Conservation (phyloP, 2,113 vertebrate species). For the Castor canadensis region DNA sequence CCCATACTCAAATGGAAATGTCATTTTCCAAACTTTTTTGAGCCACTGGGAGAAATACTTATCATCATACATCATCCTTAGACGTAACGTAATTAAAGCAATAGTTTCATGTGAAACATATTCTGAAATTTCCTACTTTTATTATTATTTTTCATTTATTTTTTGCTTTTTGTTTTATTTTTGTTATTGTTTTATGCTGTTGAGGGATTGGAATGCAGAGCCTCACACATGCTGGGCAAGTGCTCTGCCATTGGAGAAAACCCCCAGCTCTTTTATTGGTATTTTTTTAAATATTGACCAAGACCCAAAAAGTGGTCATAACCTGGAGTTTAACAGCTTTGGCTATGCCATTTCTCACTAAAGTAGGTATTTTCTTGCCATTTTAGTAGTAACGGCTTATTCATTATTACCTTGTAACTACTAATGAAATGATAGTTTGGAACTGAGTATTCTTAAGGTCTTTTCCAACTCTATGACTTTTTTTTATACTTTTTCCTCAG, state of each 20-base stretch:
- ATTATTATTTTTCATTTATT: background rate
- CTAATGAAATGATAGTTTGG: slow-evolving; percentile 7
- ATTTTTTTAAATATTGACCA: background rate
- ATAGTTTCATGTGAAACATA: background rate
- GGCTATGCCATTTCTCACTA: background rate
- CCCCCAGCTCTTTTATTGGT: background rate
- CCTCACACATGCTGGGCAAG: background rate
- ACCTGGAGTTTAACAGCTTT: background rate
- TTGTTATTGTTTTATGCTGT: too few species aligned
- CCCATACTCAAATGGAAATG: background rate
- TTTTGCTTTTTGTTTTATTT: background rate
- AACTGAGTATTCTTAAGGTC: background rate
- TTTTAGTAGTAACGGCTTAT: background rate
- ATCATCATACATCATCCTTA: background rate
- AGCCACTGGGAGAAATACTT: background rate
- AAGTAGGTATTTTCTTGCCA: background rate
- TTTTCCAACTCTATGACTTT: background rate
- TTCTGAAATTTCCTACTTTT: background rate
- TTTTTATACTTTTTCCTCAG: slow-evolving; percentile 2
- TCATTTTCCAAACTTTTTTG: background rate
- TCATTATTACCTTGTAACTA: background rate
- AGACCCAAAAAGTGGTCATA: background rate
- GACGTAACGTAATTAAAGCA: background rate
- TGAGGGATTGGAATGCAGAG: background rate
- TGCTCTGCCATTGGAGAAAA: background rate